Conservation (phyloP, 1,140 invertebrate genomes). For the Bombus impatiens region DNA sequence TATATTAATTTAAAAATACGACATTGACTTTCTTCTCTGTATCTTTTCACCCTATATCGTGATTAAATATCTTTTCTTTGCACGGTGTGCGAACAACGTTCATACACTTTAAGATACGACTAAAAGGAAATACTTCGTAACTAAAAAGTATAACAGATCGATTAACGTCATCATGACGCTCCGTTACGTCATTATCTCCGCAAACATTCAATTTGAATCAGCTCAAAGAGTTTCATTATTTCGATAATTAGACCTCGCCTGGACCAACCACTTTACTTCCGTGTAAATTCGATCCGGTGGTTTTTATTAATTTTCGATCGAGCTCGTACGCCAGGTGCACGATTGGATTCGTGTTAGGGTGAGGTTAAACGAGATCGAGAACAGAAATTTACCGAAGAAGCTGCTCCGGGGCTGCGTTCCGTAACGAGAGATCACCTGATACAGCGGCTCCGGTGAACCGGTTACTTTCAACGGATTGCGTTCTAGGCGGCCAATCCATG, state of each 20-base stretch:
- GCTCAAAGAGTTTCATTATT: background rate
- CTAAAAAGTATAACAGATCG: background rate
- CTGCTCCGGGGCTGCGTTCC: background rate
- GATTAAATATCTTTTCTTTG: background rate
- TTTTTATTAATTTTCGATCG: conserved; percentile 12
- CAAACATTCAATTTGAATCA: background rate
- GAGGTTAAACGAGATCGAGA: conserved; percentile 17
- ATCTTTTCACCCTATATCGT: conserved; percentile 9
- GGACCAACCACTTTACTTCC: too few species aligned
- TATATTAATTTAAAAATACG: conserved; percentile 81
- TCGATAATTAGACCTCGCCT: background rate
- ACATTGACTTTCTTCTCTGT: conserved; percentile 59
- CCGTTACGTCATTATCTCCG: background rate
- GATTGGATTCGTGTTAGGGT: background rate
- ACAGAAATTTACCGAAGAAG: background rate
- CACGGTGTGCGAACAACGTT: background rate
- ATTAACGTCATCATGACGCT: background rate
- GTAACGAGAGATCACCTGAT: background rate
- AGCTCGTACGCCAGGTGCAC: background rate
- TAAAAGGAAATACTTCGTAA: background rate
- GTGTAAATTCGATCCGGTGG: background rate
- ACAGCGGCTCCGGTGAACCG: background rate
- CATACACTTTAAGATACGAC: background rate
- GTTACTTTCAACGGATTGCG: background rate
- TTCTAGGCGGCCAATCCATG: too few species aligned